Base-by-base conservation (phyloP, 2,113 vertebrate species). In the Sigmodon hispidus region DNA sequence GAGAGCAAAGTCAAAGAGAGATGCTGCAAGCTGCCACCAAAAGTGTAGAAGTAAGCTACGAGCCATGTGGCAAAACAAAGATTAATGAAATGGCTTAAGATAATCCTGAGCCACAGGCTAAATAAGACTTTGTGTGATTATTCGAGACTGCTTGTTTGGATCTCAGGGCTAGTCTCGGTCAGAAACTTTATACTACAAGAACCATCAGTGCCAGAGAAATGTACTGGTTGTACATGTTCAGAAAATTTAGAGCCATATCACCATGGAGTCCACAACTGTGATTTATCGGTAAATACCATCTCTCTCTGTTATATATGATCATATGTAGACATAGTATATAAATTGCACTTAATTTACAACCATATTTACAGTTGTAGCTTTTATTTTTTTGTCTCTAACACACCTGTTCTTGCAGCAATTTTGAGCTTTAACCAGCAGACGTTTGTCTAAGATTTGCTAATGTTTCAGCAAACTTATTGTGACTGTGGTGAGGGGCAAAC, bases 391-490 rank as follows among this genome's bases (percentile, higher is more conserved):
- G 61, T 16, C 0, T 89, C 61, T 70, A 91, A 57, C 73, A 91
- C 88, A 95, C 89, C 81, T 96, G 90, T 96, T 96, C 89, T 67
- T 48, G 91, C 86, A 98, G 26, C 75, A 98, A 96, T 85, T 96
- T 95, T 89, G 69, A 90, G 83, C 22, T 77, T 92, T 96, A 96
- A 98, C 94, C 61, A 93, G 70, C 94, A 97, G 69, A 92, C 86
- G 93, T 84, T 93, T 96, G 36, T 88, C 63, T 96, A 97, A 97
- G 96, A 98, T 98, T 97, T 98, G 97, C 96, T 97, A 97, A 92
- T 48, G n/a, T 97, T 97, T 98, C 91, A 95, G 86, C 45, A 88
- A 81, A n/a, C 97, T 50, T 72, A 88, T 77, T 93, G 85, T 94
- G 95, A 96, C 89, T 24, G 0, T 65, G 96, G 88, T 76, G 70